Base-by-base conservation (phyloP, 2,888 invertebrate species). In the Helleia helle region DNA sequence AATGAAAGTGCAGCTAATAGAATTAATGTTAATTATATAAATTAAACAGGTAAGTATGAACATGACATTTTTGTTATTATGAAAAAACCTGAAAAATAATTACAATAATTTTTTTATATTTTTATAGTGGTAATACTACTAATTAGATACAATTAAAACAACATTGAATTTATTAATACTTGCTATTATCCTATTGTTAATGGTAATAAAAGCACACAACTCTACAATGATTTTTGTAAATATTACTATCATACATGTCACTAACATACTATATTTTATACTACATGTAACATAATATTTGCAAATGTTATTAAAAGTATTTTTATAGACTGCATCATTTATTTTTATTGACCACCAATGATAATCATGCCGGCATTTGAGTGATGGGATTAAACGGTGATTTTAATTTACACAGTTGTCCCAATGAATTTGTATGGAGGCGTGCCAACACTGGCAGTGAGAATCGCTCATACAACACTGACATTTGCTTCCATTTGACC, bases 361-460 rank as follows among this genome's bases (percentile, higher is more conserved):
- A 31, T 17, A 17, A 31, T 31, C 11, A 17, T 18, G 17, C 12
- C 8, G 22, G 11, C 7, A 29, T 22, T 2, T 18, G 34, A 34
- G 8, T 34, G 18, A 18, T 11, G 18, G 18, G 34, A 34, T 9
- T 17, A 52, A 54, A 50, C 52, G 47, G 46, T 52, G 48, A 48
- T 50, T 49, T 51, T 52, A 44, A 58, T 54, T 55, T 57, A 51
- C 51, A 58, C 55, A 52, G 47, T 51, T 51, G 74, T 79, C 77
- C 81, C 79, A 76, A 80, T 77, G 72, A 75, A 40, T 25, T 17
- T 11, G 12, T 39, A 39, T 31, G 18, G 39, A 31, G 31, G 25
- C 22, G 15, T 40, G 31, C 39, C 39, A 40, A 40, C 24, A 30
- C 30, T 8, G 31, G 39, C 31, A 40, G 25, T 31, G 31, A 24